These are phyloP conservation scores for Kryphioiulus occultus DNA, from an alignment of 2,888 invertebrate genomes.

Conservation along the genomic window DNA sequence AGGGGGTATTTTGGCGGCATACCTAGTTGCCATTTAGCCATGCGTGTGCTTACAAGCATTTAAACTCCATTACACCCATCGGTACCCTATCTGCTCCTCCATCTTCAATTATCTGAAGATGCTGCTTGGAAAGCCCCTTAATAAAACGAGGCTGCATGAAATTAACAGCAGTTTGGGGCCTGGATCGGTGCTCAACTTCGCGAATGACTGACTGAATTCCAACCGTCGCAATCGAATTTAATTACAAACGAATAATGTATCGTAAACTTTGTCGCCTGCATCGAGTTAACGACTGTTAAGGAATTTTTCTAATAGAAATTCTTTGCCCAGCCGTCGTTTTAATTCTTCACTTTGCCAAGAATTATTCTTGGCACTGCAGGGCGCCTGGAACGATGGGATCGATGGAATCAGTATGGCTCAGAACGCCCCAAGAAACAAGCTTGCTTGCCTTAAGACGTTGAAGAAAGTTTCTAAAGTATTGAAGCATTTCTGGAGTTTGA, in stretches of 20 bases:
- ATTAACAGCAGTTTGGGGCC: not conserved
- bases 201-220: slow-evolving; percentile 33
- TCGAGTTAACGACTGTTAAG: slow-evolving; percentile 15
- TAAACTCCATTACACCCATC: slow-evolving; percentile 29
- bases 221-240: slow-evolving; percentile 31
- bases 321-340: not conserved
- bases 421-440: too few species aligned
- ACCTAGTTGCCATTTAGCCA: slow-evolving; percentile 27
- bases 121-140: not conserved
- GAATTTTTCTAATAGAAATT: slow-evolving; percentile 40
- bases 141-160: slow-evolving; percentile 24
- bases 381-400: not conserved
- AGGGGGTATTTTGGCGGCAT: not conserved
- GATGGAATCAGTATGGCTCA: not conserved
- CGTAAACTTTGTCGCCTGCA: not conserved
- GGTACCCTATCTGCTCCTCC: not conserved
- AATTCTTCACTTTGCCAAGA: not conserved
- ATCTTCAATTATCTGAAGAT: slow-evolving; percentile 38
- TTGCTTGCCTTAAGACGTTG: too few species aligned
- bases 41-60: slow-evolving; percentile 5
- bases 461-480: too few species aligned
- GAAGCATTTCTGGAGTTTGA: too few species aligned
- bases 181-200: not conserved
- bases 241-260: slow-evolving; percentile 39
- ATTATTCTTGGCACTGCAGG: not conserved